Percentiles rank a stretch among this genome's conserved stretches.
Evolutionary conservation across 2,888 invertebrate genomes (phyloP).

Genomic region (Microctonus brassicae): DNA sequence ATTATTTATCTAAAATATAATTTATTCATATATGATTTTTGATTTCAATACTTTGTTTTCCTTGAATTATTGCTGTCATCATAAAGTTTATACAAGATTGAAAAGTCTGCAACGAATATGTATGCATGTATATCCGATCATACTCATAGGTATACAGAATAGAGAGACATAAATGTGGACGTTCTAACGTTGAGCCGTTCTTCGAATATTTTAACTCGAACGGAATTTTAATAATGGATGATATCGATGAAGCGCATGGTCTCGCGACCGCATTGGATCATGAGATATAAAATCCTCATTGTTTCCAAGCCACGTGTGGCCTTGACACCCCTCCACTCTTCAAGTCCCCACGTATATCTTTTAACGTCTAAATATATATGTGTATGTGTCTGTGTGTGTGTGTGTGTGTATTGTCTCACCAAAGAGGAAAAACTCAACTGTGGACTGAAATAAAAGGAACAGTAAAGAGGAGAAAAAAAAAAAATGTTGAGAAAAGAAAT

Average conservation of each 20-base stretch:
- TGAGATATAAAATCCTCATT: slow-evolving; percentile 1
- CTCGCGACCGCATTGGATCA: background rate
- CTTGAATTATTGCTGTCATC: background rate
- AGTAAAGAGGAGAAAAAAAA: background rate
- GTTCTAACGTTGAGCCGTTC: background rate
- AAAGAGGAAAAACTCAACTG: too few species aligned
- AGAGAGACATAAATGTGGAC: background rate
- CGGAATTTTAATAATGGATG: slow-evolving; percentile 2
- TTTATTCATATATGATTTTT: background rate
- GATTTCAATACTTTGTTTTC: background rate
- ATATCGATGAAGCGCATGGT: background rate
- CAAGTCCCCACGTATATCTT: background rate
- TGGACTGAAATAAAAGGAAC: background rate
- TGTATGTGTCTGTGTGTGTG: too few species aligned
- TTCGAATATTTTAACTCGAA: background rate
- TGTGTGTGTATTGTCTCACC: too few species aligned
- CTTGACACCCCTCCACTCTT: background rate
- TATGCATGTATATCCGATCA: too few species aligned
- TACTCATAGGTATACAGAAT: too few species aligned
- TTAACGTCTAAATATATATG: background rate
- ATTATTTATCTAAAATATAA: background rate
- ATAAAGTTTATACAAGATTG: background rate
- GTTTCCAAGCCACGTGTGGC: background rate
- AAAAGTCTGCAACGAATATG: too few species aligned
- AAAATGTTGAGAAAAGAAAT: background rate